These are phyloP conservation scores for Pseudococcus jackbeardsleyi DNA, from an alignment of 2,888 invertebrate species.

Conservation along the genomic window DNA sequence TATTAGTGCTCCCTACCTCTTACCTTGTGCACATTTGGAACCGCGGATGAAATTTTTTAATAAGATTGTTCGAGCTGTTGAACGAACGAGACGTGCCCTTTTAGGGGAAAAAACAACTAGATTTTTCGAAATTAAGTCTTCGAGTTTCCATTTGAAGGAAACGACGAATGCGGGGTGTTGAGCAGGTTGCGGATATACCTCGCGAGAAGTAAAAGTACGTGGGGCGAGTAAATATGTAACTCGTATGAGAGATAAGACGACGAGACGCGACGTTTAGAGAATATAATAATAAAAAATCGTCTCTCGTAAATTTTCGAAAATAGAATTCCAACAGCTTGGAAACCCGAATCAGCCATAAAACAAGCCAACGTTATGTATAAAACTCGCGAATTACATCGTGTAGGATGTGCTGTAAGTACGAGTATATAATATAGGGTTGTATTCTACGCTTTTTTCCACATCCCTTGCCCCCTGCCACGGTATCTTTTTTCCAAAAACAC, in stretches of 20 bases:
- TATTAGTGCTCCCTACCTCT: neutral
- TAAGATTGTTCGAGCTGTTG: neutral
- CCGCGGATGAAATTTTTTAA: constrained; percentile 27
- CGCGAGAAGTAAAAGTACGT: neutral
- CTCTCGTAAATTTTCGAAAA: constrained; percentile 16
- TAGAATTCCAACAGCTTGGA: constrained; percentile 25
- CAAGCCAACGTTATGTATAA: constrained; percentile 19
- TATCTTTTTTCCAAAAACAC: neutral
- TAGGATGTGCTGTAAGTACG: too few relatives aligned
- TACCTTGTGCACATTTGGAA: constrained; percentile 1
- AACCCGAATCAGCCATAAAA: constrained; percentile 39
- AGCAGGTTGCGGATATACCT: neutral
- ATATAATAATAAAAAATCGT: constrained; percentile 13
- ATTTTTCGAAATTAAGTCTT: constrained; percentile 20
- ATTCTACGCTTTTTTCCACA: neutral
- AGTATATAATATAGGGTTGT: neutral
- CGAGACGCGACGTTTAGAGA: constrained; percentile 15
- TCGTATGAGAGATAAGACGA: neutral
- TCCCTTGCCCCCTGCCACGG: neutral
- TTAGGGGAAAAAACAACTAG: neutral
- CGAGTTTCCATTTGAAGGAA: neutral
- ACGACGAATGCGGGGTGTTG: neutral
- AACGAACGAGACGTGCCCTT: neutral
- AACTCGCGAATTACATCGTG: constrained; percentile 41
- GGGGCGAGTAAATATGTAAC: neutral